Evolutionary conservation across 2,113 vertebrate species (phyloP).

Genomic region (Phaethon lepturus): DNA sequence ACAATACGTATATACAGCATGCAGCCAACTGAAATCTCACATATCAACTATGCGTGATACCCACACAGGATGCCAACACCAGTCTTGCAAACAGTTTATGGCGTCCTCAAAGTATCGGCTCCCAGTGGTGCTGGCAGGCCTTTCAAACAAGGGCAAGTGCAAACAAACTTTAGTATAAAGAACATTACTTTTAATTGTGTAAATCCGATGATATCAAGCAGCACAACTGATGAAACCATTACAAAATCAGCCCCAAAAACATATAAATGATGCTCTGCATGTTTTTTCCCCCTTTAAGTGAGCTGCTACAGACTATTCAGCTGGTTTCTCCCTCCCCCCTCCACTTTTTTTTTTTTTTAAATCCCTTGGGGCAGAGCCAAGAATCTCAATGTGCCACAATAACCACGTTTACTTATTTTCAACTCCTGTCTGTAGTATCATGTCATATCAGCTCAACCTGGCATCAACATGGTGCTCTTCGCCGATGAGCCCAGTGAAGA

Average conservation of each 20-base stretch:
- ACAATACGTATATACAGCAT: background rate
- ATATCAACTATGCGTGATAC: background rate
- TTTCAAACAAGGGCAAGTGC: background rate
- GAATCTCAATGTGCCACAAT: conserved; percentile 53
- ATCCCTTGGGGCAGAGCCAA: conserved; percentile 10
- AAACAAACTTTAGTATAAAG: background rate
- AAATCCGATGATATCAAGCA: background rate
- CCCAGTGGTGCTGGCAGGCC: background rate
- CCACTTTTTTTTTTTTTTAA: background rate
- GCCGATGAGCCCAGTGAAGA: background rate
- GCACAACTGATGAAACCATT: background rate
- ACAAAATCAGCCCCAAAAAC: background rate
- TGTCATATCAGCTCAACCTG: conserved; percentile 39
- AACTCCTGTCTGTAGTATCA: conserved; percentile 29
- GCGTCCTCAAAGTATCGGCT: background rate
- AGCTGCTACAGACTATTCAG: background rate
- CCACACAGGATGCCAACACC: background rate
- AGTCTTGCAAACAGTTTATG: background rate
- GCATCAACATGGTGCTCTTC: conserved; percentile 23
- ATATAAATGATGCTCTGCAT: background rate
- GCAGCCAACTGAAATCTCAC: background rate
- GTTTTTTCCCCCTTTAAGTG: background rate
- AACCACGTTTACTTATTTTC: conserved; percentile 35
- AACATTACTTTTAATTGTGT: background rate
- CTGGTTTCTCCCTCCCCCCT: background rate